Percentiles rank a stretch among this genome's conserved stretches.
These are phyloP conservation scores for Chelmon rostratus DNA, from an alignment of 2,797 vertebrate genomes.

Conservation along the genomic window DNA sequence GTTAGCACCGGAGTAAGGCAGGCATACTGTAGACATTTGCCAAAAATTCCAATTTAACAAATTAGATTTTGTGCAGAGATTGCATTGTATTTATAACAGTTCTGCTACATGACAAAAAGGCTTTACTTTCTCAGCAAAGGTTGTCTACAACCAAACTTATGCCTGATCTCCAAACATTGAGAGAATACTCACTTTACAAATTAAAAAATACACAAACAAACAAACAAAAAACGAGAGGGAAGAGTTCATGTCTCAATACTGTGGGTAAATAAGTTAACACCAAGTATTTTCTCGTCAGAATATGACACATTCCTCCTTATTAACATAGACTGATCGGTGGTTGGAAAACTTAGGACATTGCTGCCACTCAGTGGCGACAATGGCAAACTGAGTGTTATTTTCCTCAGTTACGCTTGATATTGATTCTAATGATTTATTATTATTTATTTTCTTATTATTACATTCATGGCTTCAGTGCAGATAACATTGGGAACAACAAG, in stretches of 20 bases:
- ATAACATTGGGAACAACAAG: background rate
- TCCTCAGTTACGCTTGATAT: background rate
- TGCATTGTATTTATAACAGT: background rate
- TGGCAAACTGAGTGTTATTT: background rate
- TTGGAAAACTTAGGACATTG: slow-evolving; percentile 5
- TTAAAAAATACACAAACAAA: background rate
- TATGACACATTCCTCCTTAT: background rate
- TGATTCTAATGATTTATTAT: too few relatives aligned
- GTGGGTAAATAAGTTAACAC: background rate
- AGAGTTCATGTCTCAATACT: background rate
- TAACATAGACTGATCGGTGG: background rate
- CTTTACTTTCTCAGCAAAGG: background rate
- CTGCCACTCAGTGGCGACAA: slow-evolving; percentile 40
- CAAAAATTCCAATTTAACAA: background rate
- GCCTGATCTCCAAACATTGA: background rate
- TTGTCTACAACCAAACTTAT: background rate
- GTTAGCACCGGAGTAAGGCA: background rate
- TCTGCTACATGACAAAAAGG: background rate
- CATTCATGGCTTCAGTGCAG: background rate
- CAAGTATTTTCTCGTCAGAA: background rate
- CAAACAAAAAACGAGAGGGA: fast-evolving
- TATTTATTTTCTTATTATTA: too few relatives aligned
- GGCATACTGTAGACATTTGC: background rate
- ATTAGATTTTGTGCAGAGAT: background rate
- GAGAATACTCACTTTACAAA: background rate